Evolutionary conservation across 2,888 invertebrate genomes (phyloP), one percentile per base, ranked within the genome.

Genomic region (Trypoxylon attenuatum): DNA sequence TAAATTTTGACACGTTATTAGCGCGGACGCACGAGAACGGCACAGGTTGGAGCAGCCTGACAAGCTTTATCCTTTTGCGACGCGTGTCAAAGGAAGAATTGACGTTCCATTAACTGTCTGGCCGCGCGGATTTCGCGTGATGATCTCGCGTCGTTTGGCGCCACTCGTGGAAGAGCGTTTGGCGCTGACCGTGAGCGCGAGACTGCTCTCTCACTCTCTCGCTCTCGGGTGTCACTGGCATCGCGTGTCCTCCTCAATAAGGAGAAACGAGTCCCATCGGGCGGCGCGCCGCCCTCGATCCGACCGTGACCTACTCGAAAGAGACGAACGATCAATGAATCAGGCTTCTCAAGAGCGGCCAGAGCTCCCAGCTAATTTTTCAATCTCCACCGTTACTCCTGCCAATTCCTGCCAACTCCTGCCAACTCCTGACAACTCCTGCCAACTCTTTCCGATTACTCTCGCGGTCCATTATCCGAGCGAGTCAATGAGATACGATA

Each of bases 51-150:
- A 8, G 16, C 21, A 22, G 22, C n/a, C 45, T 16, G 38, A 27
- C 52, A 52, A 49, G 47, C 29, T 62, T 56, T 52, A 53, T 65
- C 56, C 43, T 10, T 33, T 41, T 39, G 25, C 47, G 64, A 54
- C 51, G 52, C 43, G 55, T 47, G 65, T 65, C 65, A 58, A 10
- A 33, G 10, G 16, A 46, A 3, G 47, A 55, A 59, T 59, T 54
- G 67, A 55, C 67, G 47, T 67, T 58, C 55, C 54, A 66, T 66
- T 66, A 57, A 65, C 52, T 25, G 47, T 52, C 33, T 13, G 23
- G 18, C 16, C 39, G 46, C 29, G 50, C 21, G 33, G 23, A 38
- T 53, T 45, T 39, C 16, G 38, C 43, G 13, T 38, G 19, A 18
- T 16, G 27, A 18, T 22, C 15, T 18, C 15, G 47, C 25, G n/a